These are phyloP conservation scores for Linhomoeus sp. DNA, from an alignment of 2,888 invertebrate species.

Conservation along the genomic window DNA sequence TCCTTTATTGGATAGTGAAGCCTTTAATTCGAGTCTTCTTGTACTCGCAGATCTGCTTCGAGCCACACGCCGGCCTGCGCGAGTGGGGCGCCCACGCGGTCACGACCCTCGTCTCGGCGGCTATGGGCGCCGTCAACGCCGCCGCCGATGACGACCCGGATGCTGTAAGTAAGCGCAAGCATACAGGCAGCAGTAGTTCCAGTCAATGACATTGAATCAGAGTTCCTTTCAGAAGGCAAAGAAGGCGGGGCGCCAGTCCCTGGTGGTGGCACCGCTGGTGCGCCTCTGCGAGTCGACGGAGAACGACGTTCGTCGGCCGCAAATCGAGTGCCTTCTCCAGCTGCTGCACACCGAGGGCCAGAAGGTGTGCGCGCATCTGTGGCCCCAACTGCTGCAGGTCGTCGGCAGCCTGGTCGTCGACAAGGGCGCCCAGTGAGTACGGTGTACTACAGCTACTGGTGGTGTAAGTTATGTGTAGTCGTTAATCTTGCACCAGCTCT, in stretches of 20 bases:
- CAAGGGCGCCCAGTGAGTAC: constrained; percentile 30
- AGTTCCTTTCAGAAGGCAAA: neutral
- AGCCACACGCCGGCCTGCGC: constrained; percentile 41
- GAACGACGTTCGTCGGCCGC: constrained; percentile 77
- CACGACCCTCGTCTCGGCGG: constrained; percentile 74
- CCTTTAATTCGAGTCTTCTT: no score
- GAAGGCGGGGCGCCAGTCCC: constrained; percentile 49
- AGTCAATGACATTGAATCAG: neutral
- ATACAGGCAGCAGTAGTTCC: neutral
- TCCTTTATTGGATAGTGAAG: no score
- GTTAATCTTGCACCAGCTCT: no score
- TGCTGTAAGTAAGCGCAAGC: neutral
- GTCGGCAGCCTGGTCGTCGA: constrained; percentile 72
- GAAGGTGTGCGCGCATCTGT: constrained; percentile 61
- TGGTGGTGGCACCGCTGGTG: constrained; percentile 68
- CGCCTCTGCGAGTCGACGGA: constrained; percentile 71
- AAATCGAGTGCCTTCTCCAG: constrained; percentile 70
- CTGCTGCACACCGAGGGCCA: constrained; percentile 81
- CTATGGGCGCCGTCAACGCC: constrained; percentile 50
- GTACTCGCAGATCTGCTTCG: constrained; percentile 16
- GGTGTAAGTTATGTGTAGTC: no score
- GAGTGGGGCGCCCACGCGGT: constrained; percentile 96
- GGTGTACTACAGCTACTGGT: neutral
- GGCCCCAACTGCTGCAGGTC: constrained; percentile 80
- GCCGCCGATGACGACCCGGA: neutral